Percentiles rank a stretch among this genome's conserved stretches.
Evolutionary conservation across 2,888 invertebrate genomes (phyloP).

Genomic region (Protodeltote pygarga): DNA sequence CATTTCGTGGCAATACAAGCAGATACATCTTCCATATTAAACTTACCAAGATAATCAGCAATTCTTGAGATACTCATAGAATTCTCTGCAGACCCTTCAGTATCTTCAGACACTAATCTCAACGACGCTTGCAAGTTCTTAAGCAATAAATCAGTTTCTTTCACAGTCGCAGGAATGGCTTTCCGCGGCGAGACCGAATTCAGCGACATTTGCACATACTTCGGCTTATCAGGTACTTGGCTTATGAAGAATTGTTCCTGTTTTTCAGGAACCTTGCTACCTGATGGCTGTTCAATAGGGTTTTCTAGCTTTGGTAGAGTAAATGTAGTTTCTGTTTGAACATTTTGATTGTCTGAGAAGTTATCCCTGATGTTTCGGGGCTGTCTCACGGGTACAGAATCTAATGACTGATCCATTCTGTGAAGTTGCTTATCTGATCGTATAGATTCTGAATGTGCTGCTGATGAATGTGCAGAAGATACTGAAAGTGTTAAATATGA

Average conservation of each 20-base stretch:
- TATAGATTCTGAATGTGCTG: constrained; percentile 12
- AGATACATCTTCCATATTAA: no score
- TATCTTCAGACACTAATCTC: constrained; percentile 62
- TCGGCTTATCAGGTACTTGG: constrained; percentile 44
- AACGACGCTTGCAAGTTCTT: constrained; percentile 66
- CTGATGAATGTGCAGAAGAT: constrained; percentile 18
- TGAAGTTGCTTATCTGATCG: constrained; percentile 51
- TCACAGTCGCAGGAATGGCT: constrained; percentile 39
- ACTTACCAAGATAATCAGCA: constrained; percentile 76
- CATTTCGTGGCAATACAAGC: no score
- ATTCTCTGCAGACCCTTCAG: constrained; percentile 68
- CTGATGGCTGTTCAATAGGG: constrained; percentile 20
- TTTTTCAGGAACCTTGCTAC: constrained; percentile 27
- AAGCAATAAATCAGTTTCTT: constrained; percentile 64
- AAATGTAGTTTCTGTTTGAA: constrained; percentile 16
- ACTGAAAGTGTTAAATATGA: constrained; percentile 15
- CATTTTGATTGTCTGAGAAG: constrained; percentile 43
- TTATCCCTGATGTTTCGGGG: constrained; percentile 57
- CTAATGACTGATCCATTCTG: constrained; percentile 69
- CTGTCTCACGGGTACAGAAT: constrained; percentile 76
- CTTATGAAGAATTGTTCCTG: constrained; percentile 43
- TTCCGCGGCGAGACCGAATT: constrained; percentile 48
- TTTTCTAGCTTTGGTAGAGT: constrained; percentile 25
- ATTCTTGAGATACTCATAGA: constrained; percentile 79
- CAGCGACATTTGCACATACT: constrained; percentile 43